Evolutionary conservation across 2,113 vertebrate species (phyloP).

Genomic region (Sphaerodactylus townsendi): DNA sequence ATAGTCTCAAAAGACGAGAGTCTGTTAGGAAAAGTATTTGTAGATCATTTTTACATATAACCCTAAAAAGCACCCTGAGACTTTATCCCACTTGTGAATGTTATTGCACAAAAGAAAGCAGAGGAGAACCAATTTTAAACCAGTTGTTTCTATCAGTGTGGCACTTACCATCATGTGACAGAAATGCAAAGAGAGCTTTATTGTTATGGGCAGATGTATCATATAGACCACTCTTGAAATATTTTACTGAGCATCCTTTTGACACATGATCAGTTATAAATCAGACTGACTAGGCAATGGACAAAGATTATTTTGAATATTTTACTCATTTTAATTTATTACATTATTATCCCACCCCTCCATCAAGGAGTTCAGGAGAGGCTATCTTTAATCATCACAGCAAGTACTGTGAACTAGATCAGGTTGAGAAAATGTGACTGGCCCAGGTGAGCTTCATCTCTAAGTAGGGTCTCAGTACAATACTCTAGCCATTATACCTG

Average conservation of each 20-base stretch:
- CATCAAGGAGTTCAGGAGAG: neutral
- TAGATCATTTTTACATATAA: neutral
- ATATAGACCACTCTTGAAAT: neutral
- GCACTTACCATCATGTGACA: no score
- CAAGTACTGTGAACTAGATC: neutral
- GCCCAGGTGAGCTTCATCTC: neutral
- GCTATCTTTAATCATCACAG: neutral
- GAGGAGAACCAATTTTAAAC: neutral
- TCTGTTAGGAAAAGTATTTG: neutral
- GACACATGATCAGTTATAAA: neutral
- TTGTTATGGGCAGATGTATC: no score
- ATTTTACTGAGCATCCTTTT: neutral
- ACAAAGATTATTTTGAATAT: neutral
- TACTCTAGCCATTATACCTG: neutral
- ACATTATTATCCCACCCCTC: neutral
- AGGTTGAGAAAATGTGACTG: no score
- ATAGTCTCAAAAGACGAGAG: neutral
- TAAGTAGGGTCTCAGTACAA: neutral
- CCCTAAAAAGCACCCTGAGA: neutral
- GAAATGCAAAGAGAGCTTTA: no score
- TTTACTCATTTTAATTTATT: neutral
- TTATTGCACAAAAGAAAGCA: neutral
- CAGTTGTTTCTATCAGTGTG: neutral
- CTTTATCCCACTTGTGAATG: neutral
- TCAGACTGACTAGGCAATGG: neutral